A percentile compares a stretch with the other conserved stretches of the same genome.
Evolutionary conservation across 2,113 vertebrate species (phyloP).

Genomic region (Tauraco erythrolophus): DNA sequence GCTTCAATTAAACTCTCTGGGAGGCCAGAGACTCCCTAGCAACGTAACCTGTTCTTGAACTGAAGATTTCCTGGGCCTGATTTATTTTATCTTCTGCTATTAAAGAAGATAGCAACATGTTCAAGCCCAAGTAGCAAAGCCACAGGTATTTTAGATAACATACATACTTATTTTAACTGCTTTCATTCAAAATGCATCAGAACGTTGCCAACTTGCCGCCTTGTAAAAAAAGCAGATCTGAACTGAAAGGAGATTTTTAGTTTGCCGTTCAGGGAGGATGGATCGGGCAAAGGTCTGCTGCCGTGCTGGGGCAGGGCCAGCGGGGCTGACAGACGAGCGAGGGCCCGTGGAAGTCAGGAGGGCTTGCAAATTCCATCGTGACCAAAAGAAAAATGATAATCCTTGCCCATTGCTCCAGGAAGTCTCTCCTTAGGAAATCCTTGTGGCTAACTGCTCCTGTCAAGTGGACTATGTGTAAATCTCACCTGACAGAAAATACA

Average conservation of each 20-base stretch:
- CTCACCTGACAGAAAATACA: slow-evolving; percentile 61
- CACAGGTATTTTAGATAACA: slow-evolving; percentile 36
- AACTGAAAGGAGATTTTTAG: neutral
- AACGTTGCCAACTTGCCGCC: neutral
- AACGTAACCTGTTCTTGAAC: slow-evolving; percentile 54
- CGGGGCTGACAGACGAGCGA: rapidly evolving
- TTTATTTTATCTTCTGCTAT: slow-evolving; percentile 29
- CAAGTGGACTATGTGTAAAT: slow-evolving; percentile 59
- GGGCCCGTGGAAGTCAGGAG: neutral
- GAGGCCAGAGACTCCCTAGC: slow-evolving; percentile 44
- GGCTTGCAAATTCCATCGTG: neutral
- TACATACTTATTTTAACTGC: neutral
- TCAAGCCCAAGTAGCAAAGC: slow-evolving; percentile 12
- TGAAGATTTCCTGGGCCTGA: slow-evolving; percentile 20
- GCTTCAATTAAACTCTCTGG: slow-evolving; percentile 52
- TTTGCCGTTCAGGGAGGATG: neutral
- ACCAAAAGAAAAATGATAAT: slow-evolving; percentile 15
- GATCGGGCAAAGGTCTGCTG: neutral
- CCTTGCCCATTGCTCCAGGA: neutral
- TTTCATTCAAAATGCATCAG: slow-evolving; percentile 32
- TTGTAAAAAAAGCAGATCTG: neutral
- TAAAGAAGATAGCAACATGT: slow-evolving; percentile 41
- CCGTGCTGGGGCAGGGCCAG: neutral
- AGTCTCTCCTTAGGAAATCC: slow-evolving; percentile 57
- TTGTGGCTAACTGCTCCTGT: slow-evolving; percentile 56